Conservation (phyloP, 1,140 invertebrate genomes). For the Orius insidiosus region DNA sequence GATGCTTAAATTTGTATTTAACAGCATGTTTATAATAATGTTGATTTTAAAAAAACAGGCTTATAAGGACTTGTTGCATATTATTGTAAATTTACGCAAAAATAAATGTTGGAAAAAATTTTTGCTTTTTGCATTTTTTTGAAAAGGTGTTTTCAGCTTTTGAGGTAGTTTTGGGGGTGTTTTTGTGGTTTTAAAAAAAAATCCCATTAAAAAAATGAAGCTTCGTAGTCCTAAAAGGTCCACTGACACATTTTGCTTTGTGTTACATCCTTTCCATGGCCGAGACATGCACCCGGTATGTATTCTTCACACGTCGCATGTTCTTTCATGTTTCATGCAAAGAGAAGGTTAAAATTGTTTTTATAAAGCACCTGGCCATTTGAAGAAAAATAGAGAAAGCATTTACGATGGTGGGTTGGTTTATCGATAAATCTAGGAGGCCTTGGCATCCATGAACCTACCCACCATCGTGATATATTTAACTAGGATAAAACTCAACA, state of each 20-base stretch:
- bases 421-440: no score
- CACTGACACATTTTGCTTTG: slow-evolving; percentile 15
- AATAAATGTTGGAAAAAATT: not conserved
- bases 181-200: no score
- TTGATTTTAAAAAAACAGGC: no score
- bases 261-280: slow-evolving; percentile 16
- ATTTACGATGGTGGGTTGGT: no score
- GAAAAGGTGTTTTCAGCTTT: no score
- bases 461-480: no score
- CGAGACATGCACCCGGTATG: slow-evolving; percentile 15
- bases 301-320: slow-evolving; percentile 15
- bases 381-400: no score
- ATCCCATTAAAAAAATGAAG: not conserved
- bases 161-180: not conserved
- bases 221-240: slow-evolving; percentile 5
- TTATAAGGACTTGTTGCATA: not conserved
- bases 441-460: no score
- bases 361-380: not conserved
- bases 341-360: not conserved
- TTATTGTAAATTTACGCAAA: not conserved
- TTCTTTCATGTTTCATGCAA: slow-evolving; percentile 2
- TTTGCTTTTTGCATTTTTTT: slow-evolving; percentile 4
- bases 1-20: no score
- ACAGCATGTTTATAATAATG: no score
- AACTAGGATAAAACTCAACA: no score